phyloP scores from a whole-genome alignment of 2,888 invertebrate genomes.

The Ormyrus thymus region DNA sequence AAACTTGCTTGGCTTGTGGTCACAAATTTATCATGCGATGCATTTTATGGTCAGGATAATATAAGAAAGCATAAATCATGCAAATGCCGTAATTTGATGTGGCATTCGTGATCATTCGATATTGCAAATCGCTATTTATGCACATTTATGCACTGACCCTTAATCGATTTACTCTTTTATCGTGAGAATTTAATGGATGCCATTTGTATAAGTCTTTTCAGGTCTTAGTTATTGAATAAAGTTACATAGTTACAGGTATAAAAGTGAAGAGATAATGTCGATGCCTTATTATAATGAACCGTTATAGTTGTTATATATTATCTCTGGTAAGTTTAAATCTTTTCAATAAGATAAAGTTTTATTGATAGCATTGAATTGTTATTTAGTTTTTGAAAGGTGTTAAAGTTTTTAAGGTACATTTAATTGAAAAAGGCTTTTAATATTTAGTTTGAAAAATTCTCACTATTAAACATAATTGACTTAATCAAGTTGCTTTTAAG shows the following conservation, averaged over 20 bases:
- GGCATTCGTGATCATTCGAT: background rate
- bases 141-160: background rate
- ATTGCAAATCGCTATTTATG: slow-evolving; percentile 3
- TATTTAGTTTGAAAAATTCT: no score
- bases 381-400: no score
- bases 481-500: background rate
- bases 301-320: no score
- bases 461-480: background rate
- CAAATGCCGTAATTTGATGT: slow-evolving; percentile 22
- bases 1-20: slow-evolving; percentile 19
- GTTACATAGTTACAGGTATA: slow-evolving; percentile 4
- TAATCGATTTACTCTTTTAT: slow-evolving; percentile 21
- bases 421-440: no score
- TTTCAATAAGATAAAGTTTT: no score
- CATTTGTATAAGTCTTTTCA: background rate
- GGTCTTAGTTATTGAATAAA: slow-evolving; percentile 3
- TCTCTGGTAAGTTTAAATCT: no score
- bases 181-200: slow-evolving; percentile 21
- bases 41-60: slow-evolving; percentile 30
- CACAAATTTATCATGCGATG: slow-evolving; percentile 10
- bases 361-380: no score
- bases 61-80: slow-evolving; percentile 39
- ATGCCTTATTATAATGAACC: no score
- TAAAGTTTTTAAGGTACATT: no score
- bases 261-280: background rate